Evolutionary conservation across 2,888 invertebrate species (phyloP).

Genomic region (Hipparchia semele): DNA sequence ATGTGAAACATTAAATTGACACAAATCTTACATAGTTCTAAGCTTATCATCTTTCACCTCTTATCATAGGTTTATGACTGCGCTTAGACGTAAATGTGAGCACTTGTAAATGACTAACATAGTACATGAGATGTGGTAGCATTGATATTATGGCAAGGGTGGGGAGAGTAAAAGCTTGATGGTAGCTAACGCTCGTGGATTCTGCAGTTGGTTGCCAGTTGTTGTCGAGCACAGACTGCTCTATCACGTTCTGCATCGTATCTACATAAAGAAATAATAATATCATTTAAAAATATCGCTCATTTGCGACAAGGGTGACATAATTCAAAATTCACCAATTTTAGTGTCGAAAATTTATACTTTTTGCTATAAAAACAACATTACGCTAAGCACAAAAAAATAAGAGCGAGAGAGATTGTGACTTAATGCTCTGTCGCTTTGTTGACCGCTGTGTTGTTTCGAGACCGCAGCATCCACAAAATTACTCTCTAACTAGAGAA

Average conservation of each 20-base stretch:
- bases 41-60: slow-evolving; percentile 70
- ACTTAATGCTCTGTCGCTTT: too few species aligned
- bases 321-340: too few species aligned
- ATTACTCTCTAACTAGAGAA: too few species aligned
- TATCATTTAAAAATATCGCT: not conserved
- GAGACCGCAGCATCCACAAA: too few species aligned
- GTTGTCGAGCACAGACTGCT: slow-evolving; percentile 80
- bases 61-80: slow-evolving; percentile 46
- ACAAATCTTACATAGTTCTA: slow-evolving; percentile 32
- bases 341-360: too few species aligned
- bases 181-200: slow-evolving; percentile 60
- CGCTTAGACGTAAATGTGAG: slow-evolving; percentile 43
- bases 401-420: too few species aligned
- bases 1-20: slow-evolving; percentile 50
- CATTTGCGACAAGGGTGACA: too few species aligned
- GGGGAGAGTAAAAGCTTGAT: slow-evolving; percentile 57
- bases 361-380: too few species aligned
- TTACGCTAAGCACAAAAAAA: too few species aligned
- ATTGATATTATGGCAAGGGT: slow-evolving; percentile 55
- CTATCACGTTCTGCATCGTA: slow-evolving; percentile 79
- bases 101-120: slow-evolving; percentile 48
- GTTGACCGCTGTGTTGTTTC: too few species aligned
- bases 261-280: slow-evolving; percentile 54
- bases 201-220: slow-evolving; percentile 78
- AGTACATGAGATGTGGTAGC: slow-evolving; percentile 51